Base-by-base conservation (phyloP, 1,140 invertebrate species). In the Scaptomyza graminum region DNA sequence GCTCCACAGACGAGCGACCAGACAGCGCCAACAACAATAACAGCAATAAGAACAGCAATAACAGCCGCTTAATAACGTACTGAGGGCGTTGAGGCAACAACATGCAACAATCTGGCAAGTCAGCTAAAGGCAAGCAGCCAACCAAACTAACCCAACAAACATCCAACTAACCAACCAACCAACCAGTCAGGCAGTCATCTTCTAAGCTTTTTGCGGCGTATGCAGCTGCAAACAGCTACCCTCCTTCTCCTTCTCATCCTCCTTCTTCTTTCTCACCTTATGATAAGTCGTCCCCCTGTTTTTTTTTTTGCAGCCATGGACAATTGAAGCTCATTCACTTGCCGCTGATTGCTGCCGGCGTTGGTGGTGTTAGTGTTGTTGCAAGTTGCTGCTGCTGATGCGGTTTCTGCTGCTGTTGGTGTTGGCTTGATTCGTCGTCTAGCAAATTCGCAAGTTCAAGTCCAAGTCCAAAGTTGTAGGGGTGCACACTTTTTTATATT, bases 321-420 rank as follows among this genome's bases (percentile, higher is more conserved):
- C 83, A 87, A 87, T 88, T 87, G 82, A 88, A 88, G 79, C 82
- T 87, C 82, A 88, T 87, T 87, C 82, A 87, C 82, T 87, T 87
- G 82, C 83, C 74, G 82, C 74, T 87, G 82, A 87, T 88, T 87
- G 82, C 82, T 87, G 82, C 66, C 79, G 82, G 82, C 82, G 57
- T 81, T 74, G 78, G 63, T 67, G 79, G 25, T 83, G 79, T 55
- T 54, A 71, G 13, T 65, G 63, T 13, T 74, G 59, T 6, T 68
- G 41, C 44, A 46, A 60, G 39, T 49, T 63, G 54, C 34, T 55
- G 69, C 18, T 65, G 46, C 39, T 69, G 68, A 44, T 50, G 46
- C 9, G 68, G 52, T n/a, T 73, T 52, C 2, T 52, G 56, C 39
- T 75, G 64, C 39, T 57, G 37, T 43, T 70, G 71, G 59, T 70